phyloP scores from a whole-genome alignment of 2,113 vertebrate genomes.

The Recurvirostra avosetta region DNA sequence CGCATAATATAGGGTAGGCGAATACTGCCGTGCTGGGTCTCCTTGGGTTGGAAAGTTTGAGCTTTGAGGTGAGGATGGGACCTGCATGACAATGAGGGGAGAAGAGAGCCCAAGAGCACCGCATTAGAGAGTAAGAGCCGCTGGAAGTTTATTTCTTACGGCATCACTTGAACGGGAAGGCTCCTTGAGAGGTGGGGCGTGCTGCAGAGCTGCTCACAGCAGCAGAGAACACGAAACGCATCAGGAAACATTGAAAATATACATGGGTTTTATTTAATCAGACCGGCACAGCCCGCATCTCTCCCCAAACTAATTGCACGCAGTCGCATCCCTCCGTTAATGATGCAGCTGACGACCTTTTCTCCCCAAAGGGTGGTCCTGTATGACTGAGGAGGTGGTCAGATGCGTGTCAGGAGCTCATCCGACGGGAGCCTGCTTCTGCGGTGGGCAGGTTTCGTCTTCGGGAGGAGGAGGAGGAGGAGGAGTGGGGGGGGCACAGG shows the following conservation, averaged over 20 bases:
- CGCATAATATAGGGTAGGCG: background rate
- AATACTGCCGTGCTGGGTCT: background rate
- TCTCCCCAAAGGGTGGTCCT: background rate
- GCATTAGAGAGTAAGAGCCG: background rate
- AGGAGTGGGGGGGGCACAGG: slow-evolving; percentile 38
- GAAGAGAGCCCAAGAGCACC: background rate
- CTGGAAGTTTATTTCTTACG: background rate
- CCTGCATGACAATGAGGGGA: background rate
- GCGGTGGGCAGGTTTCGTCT: slow-evolving; percentile 7
- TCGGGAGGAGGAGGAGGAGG: background rate
- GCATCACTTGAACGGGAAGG: background rate
- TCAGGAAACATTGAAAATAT: background rate
- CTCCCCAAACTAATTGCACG: background rate
- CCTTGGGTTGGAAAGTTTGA: slow-evolving; percentile 12
- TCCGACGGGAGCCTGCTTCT: background rate
- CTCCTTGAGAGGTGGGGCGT: background rate
- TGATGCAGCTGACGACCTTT: background rate
- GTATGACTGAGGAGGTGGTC: background rate
- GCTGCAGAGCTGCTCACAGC: background rate
- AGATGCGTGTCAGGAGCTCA: background rate
- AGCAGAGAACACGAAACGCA: background rate
- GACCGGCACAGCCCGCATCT: accelerated
- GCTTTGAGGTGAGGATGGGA: background rate
- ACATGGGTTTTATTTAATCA: background rate
- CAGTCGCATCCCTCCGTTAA: background rate